These are phyloP conservation scores for Apis florea DNA, from an alignment of 1,140 invertebrate genomes.

Conservation along the genomic window DNA sequence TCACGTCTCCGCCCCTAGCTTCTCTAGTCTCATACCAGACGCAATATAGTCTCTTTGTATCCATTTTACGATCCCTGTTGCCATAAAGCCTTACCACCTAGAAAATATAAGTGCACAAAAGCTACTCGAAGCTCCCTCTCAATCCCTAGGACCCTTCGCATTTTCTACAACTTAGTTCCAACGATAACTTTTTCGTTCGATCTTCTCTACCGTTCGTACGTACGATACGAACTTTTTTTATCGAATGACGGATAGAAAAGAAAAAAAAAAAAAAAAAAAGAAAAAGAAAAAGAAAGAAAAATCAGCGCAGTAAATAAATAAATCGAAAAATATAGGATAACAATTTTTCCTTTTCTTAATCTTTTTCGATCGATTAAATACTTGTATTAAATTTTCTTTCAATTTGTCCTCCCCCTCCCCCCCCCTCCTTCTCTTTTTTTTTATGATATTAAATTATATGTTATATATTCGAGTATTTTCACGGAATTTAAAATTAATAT, in stretches of 20 bases:
- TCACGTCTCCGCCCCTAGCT: conserved; percentile 70
- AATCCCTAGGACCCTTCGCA: conserved; percentile 5
- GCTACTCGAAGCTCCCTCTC: conserved; percentile 41
- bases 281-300: no score
- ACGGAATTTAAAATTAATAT: not conserved
- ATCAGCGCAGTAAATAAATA: not conserved
- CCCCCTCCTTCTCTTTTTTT: not conserved
- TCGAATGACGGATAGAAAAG: no score
- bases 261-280: no score
- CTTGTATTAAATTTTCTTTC: not conserved
- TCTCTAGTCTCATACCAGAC: conserved; percentile 61
- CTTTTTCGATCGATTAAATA: not conserved
- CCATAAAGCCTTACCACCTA: conserved; percentile 72
- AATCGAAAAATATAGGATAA: not conserved
- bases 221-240: not conserved
- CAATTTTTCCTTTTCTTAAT: not conserved
- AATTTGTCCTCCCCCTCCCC: no score
- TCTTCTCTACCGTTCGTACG: not conserved
- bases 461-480: not conserved
- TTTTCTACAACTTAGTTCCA: conserved; percentile 34
- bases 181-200: conserved; percentile 13
- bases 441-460: no score
- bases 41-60: conserved; percentile 78
- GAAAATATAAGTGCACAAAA: conserved; percentile 49
- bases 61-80: conserved; percentile 74